Evolutionary conservation across 2,888 invertebrate species (phyloP).

Genomic region (Drosophila longiperda): DNA sequence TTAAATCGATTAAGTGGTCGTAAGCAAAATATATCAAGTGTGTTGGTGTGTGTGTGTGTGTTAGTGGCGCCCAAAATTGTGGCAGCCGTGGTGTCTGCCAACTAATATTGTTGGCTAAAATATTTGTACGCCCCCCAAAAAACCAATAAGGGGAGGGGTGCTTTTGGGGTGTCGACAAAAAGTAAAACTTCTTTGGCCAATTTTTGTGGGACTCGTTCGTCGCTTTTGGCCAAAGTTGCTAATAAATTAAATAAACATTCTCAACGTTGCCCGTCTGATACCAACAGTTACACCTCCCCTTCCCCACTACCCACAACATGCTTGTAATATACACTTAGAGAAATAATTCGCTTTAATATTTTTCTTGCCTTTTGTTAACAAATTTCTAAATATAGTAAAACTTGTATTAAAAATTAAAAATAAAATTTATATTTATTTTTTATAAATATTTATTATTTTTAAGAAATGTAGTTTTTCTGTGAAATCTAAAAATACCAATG

Average conservation of each 20-base stretch:
- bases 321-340: constrained; percentile 32
- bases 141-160: constrained; percentile 1
- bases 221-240: constrained; percentile 56
- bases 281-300: neutral
- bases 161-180: constrained; percentile 4
- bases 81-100: constrained; percentile 36
- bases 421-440: neutral
- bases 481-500: no score
- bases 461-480: no score
- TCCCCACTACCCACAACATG: neutral
- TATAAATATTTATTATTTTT: neutral
- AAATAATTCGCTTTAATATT: neutral
- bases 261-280: constrained; percentile 6
- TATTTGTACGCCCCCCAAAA: constrained; percentile 42
- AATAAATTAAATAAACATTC: constrained; percentile 71
- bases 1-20: constrained; percentile 61
- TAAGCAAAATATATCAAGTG: constrained; percentile 48
- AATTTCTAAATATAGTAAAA: neutral
- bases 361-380: neutral
- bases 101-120: constrained; percentile 64
- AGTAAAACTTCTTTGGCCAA: constrained; percentile 53
- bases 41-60: neutral
- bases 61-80: constrained; percentile 48
- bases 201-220: constrained; percentile 48
- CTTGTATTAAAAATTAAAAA: neutral